These are phyloP conservation scores for Pollenia angustigena DNA, from an alignment of 2,888 invertebrate genomes.

Conservation along the genomic window DNA sequence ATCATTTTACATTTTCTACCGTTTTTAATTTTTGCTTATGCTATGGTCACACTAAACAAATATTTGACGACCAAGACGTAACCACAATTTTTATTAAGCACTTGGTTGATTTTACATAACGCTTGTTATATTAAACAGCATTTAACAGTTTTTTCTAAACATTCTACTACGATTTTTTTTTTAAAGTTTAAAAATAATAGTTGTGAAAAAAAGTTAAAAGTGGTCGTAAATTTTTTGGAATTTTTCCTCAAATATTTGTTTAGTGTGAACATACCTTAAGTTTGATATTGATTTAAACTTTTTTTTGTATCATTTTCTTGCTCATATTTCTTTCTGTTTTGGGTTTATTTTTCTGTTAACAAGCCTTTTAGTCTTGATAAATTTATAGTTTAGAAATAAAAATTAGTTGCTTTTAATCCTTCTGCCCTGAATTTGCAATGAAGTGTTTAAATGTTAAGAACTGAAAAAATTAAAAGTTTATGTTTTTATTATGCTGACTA, in stretches of 20 bases:
- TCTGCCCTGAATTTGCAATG: slow-evolving; percentile 8
- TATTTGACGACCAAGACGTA: too few relatives aligned
- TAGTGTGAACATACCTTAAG: neutral
- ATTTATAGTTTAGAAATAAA: slow-evolving; percentile 21
- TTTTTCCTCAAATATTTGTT: too few relatives aligned
- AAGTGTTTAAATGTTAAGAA: slow-evolving; percentile 8
- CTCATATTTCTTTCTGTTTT: neutral
- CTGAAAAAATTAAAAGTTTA: slow-evolving; percentile 6
- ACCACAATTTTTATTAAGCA: too few relatives aligned
- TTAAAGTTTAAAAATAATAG: too few relatives aligned
- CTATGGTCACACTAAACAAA: too few relatives aligned
- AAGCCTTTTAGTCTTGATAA: slow-evolving; percentile 26
- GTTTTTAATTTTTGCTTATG: neutral
- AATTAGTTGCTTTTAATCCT: slow-evolving; percentile 41
- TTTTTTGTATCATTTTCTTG: neutral
- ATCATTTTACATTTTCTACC: slow-evolving; percentile 54
- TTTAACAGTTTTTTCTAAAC: too few relatives aligned
- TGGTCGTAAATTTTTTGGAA: too few relatives aligned
- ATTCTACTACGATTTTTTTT: neutral
- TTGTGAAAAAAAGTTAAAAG: too few relatives aligned
- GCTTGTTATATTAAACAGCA: too few relatives aligned
- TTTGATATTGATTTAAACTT: neutral
- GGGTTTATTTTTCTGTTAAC: slow-evolving; percentile 42
- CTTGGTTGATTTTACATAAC: too few relatives aligned
- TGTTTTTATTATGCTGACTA: neutral